Evolutionary conservation across 2,888 invertebrate species (phyloP), one percentile per base, ranked within the genome.

Genomic region (Drosophila rubida): DNA sequence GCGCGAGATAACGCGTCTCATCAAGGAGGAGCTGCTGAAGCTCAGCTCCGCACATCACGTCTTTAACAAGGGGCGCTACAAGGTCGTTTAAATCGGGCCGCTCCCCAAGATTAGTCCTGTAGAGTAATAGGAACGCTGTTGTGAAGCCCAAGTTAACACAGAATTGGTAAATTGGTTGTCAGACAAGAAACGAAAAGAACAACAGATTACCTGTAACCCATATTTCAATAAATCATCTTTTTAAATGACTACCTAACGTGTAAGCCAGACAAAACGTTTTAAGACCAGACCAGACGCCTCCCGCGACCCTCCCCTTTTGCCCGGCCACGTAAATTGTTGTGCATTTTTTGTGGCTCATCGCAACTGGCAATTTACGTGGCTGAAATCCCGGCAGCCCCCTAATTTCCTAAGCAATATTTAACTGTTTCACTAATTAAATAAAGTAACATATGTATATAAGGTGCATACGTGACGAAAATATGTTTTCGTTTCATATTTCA

Each of bases 21-120:
- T 99, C 90, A 99, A 99, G 91, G 99, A 99, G 92, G 99, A 99
- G 90, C 93, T 99, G 57, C 94, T 99, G 45, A 97, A 98, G 92
- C 93, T 99, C 74, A 96, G 97, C 11, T 96, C 97, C 0, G 94
- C 96, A 5, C 96, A 97, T 91, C 97, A 97, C 88, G 95, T 96
- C 78, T 95, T 96, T 77, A 97, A 97, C 91, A 97, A 97, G 91
- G 96, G 97, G 69, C 94, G 98, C 92, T 98, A 98, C 93, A 98
- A 98, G 94, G 98, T 98, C 90, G 92, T 98, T 82, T 98, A 60
- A 32, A 1, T 2, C 27, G 11, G 4, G 9, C 32, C 35, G n/a
- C 35, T 13, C 35, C 19, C 19, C 19, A 19, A 19, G 3, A 19
- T n/a, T n/a, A n/a, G 3, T 19, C 19, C 35, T 37, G 49, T 49